These are phyloP conservation scores for Mungos mungo DNA, from an alignment of 2,113 vertebrate species.

Conservation along the genomic window DNA sequence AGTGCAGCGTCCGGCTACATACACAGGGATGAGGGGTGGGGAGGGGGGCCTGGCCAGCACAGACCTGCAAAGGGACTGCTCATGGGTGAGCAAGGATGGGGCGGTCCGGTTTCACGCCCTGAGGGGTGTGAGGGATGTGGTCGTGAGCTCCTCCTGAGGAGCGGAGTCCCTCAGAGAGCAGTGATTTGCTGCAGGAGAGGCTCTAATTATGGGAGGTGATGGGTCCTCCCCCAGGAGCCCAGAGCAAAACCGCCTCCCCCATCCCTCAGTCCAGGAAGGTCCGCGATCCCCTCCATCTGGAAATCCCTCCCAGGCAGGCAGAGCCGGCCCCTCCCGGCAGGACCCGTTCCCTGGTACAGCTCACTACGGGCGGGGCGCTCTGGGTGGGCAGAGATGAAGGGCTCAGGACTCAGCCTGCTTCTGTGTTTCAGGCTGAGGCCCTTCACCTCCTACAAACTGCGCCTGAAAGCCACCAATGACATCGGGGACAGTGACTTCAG, in stretches of 20 bases:
- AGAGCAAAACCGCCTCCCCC: accelerated
- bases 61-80: neutral
- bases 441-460: slow-evolving; percentile 95
- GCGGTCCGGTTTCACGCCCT: accelerated
- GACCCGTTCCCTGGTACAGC: neutral
- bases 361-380: neutral
- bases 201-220: neutral
- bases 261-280: neutral
- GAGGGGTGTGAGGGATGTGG: too few species aligned
- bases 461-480: slow-evolving; percentile 97
- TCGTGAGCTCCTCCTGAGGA: neutral
- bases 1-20: neutral
- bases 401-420: neutral
- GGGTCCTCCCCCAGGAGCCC: neutral
- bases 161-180: neutral
- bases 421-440: slow-evolving; percentile 89
- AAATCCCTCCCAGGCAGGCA: accelerated
- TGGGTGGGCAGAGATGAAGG: neutral
- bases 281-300: accelerated
- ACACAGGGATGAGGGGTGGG: accelerated
- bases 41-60: neutral
- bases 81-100: accelerated
- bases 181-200: accelerated
- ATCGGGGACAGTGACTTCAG: slow-evolving; percentile 95
- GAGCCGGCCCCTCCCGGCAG: neutral